Base-by-base conservation (phyloP, 1,140 invertebrate species). In the Rhyacophila brunnea region DNA sequence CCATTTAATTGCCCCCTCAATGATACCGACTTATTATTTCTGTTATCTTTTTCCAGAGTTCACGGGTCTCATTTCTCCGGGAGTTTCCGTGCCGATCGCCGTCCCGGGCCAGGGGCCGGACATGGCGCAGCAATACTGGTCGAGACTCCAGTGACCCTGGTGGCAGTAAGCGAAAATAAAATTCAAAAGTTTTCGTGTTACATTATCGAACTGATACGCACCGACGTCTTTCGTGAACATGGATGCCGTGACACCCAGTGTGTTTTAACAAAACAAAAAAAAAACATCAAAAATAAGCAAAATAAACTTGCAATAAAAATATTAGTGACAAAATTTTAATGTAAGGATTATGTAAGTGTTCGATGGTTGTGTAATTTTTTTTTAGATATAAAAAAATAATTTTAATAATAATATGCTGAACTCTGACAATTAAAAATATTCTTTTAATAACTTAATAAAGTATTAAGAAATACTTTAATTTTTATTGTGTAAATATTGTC, bases 81-180 rank as follows among this genome's bases (percentile, higher is more conserved):
- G 93, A 14, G 91, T 96, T 5, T 95, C 92, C 1, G 93, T 96
- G 0, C 93, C 94, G 1, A 87, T 96, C 42, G 92, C 95, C 70
- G 93, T 96, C 47, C 93, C 92, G 7, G 92, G 91, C n/a, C 92
- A 94, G 70, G 63, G 63, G 81, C 81, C 87, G 13, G 64, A 66
- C 38, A 66, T 66, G 64, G 36, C 87, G 23, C 83, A 90, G 62
- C 93, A 93, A 76, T 96, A 95, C 76, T 95, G 93, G 93, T 89
- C 92, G 4, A 82, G 93, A 67, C 84, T 95, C 69, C 93, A 95
- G 89, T 95, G 91, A 93, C 82, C 80, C 68, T 78, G 75, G 75
- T 76, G 74, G 74, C 70, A 70, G 66, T 74, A 74, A 67, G 65
- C 69, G 67, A 65, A 58, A 63, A 55, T 58, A 48, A 9, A 19